Conservation (phyloP, 2,888 invertebrate genomes). For the Cloeon dipterum region DNA sequence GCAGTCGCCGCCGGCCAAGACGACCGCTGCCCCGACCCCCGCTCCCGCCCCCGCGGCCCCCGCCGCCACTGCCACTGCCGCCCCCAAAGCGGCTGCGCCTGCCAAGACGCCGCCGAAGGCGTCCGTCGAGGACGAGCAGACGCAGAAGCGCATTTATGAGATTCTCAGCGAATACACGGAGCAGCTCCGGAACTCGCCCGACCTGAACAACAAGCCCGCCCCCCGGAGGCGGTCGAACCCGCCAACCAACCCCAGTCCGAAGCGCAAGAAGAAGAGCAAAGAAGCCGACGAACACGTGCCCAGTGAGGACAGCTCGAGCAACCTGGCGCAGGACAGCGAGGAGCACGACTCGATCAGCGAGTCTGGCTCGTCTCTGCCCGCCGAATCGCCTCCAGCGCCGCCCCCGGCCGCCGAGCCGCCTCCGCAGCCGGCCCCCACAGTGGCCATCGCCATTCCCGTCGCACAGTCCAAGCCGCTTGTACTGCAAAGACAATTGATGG, state of each 20-base stretch:
- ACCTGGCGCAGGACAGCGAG: conserved; percentile 36
- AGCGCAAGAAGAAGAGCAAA: conserved; percentile 38
- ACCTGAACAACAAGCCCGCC: conserved; percentile 56
- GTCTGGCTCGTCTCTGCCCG: too few relatives aligned
- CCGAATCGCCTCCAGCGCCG: too few relatives aligned
- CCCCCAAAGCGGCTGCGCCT: conserved; percentile 24
- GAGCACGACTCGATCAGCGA: too few relatives aligned
- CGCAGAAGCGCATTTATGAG: conserved; percentile 54
- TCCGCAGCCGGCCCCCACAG: too few relatives aligned
- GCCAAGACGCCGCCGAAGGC: conserved; percentile 15
- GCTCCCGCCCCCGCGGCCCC: conserved; percentile 20
- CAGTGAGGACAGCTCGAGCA: conserved; percentile 54
- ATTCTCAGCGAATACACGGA: conserved; percentile 60
- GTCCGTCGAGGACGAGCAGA: conserved; percentile 45
- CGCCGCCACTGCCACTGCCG: conserved; percentile 11
- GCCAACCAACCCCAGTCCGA: conserved; percentile 43
- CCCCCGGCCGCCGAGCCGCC: too few relatives aligned
- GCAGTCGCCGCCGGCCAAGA: conserved; percentile 27
- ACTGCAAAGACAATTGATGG: too few relatives aligned
- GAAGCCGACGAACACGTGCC: conserved; percentile 47
- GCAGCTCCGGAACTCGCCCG: conserved; percentile 54
- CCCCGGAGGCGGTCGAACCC: conserved; percentile 51
- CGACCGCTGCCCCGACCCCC: conserved; percentile 30
- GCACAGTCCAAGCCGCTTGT: too few relatives aligned
- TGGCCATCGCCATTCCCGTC: too few relatives aligned